Conservation (phyloP, 2,113 vertebrate species). For the Peromyscus leucopus region DNA sequence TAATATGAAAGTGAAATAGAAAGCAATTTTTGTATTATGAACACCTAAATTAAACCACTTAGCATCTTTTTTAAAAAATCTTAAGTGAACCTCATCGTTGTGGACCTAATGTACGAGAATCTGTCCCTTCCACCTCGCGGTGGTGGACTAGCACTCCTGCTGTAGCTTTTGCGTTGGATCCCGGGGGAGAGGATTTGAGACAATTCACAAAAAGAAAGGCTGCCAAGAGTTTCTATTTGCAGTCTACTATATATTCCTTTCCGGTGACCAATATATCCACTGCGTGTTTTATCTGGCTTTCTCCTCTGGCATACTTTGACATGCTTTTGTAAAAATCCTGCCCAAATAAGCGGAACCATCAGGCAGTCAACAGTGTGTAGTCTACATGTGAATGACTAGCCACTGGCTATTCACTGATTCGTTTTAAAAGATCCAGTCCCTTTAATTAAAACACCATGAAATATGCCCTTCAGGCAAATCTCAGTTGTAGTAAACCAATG, state of each 20-base stretch:
- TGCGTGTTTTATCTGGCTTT: slow-evolving; percentile 13
- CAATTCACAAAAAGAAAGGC: slow-evolving; percentile 23
- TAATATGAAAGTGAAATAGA: slow-evolving; percentile 64
- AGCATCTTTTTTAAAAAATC: neutral
- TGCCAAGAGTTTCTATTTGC: neutral
- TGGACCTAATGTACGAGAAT: neutral
- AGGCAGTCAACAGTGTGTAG: slow-evolving; percentile 18
- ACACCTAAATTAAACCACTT: slow-evolving; percentile 48
- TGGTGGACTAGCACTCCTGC: neutral
- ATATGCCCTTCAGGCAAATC: neutral
- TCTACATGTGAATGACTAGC: slow-evolving; percentile 27
- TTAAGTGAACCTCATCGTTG: slow-evolving; percentile 43
- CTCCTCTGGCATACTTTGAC: slow-evolving; percentile 20
- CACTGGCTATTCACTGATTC: neutral
- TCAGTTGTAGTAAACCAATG: neutral
- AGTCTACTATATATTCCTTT: slow-evolving; percentile 11
- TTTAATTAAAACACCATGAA: slow-evolving; percentile 38
- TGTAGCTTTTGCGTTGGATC: neutral
- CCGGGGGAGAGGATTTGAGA: slow-evolving; percentile 18
- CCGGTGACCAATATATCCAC: neutral
- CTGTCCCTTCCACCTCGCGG: neutral
- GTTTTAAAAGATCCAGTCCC: neutral
- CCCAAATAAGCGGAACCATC: slow-evolving; percentile 29
- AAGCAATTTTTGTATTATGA: slow-evolving; percentile 71
- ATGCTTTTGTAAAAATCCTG: slow-evolving; percentile 8